Evolutionary conservation across 2,888 invertebrate genomes (phyloP).

Genomic region (Gortyna flavago): DNA sequence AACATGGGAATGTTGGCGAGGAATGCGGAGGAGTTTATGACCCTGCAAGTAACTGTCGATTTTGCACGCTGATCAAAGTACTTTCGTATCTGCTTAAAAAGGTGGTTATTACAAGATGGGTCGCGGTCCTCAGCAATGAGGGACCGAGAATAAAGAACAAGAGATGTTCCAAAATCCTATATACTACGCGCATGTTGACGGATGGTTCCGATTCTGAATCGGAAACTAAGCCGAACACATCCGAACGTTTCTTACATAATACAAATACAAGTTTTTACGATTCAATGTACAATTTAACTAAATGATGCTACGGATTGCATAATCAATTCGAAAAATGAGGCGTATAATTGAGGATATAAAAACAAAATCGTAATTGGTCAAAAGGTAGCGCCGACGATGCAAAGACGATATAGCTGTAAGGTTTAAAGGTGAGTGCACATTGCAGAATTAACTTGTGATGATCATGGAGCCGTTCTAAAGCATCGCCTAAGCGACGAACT

Average conservation of each 20-base stretch:
- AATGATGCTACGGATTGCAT: constrained; percentile 37
- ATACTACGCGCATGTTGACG: background rate
- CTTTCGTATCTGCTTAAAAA: background rate
- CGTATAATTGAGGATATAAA: constrained; percentile 51
- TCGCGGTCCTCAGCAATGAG: background rate
- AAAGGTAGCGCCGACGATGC: constrained; percentile 3
- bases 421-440: background rate
- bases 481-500: background rate
- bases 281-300: constrained; percentile 24
- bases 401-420: background rate
- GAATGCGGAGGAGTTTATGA: constrained; percentile 19
- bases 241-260: constrained; percentile 36
- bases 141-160: background rate
- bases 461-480: background rate
- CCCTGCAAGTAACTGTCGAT: background rate
- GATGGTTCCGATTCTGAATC: background rate
- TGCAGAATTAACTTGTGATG: background rate
- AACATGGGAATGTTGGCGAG: constrained; percentile 42
- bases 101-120: background rate
- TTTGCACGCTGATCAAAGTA: background rate
- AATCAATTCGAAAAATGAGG: constrained; percentile 49
- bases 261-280: constrained; percentile 38
- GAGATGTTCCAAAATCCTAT: background rate
- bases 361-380: constrained; percentile 37
- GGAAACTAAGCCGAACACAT: constrained; percentile 13